Conservation (phyloP, 2,888 invertebrate species). For the Prenolepis imparis region DNA sequence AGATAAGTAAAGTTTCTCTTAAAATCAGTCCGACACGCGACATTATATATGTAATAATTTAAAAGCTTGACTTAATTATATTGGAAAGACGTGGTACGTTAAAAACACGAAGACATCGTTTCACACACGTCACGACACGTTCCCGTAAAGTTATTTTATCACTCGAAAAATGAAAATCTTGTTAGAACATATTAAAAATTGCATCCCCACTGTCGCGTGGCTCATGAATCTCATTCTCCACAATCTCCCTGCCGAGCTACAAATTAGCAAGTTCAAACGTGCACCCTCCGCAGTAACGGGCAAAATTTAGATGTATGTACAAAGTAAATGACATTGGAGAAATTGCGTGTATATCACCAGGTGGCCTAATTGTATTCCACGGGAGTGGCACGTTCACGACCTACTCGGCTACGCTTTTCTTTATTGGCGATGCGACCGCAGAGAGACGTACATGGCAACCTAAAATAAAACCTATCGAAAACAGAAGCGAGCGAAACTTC, state of each 20-base stretch:
- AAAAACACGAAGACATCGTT: constrained; percentile 28
- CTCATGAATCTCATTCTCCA: constrained; percentile 1
- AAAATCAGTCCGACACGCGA: neutral
- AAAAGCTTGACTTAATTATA: constrained; percentile 53
- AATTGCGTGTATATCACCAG: constrained; percentile 42
- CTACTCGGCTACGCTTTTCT: constrained; percentile 41
- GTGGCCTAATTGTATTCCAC: constrained; percentile 52
- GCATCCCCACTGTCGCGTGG: neutral
- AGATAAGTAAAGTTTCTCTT: neutral
- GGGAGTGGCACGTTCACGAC: constrained; percentile 55
- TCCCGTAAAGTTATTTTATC: constrained; percentile 16
- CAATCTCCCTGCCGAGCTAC: neutral
- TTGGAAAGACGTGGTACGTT: constrained; percentile 31
- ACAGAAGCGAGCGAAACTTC: neutral
- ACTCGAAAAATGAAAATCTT: constrained; percentile 32
- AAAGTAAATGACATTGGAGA: constrained; percentile 45
- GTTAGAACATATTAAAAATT: constrained; percentile 39
- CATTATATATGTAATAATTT: constrained; percentile 23
- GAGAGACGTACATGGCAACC: neutral
- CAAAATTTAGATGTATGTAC: constrained; percentile 44
- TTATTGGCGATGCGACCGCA: constrained; percentile 44
- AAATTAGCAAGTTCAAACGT: constrained; percentile 48
- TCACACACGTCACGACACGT: constrained; percentile 29
- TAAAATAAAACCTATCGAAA: constrained; percentile 31
- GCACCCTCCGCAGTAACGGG: neutral